phyloP scores from a whole-genome alignment of 1,140 invertebrate species.

The Geopemphigus sp. region DNA sequence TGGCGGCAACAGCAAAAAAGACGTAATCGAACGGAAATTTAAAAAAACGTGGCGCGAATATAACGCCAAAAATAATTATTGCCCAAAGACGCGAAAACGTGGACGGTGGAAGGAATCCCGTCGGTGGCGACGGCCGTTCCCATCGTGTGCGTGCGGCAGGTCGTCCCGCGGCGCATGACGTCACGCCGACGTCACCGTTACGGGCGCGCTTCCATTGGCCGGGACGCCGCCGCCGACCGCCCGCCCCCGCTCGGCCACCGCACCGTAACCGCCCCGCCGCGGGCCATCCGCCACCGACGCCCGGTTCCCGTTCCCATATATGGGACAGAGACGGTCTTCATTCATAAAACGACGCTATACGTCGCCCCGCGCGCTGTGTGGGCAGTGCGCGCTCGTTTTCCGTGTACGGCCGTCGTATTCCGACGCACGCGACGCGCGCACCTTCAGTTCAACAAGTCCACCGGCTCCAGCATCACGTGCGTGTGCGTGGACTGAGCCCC shows the following conservation, averaged over 20 bases:
- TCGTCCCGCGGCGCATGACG: slow-evolving; percentile 46
- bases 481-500: slow-evolving; percentile 23
- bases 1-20: no score
- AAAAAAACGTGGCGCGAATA: no score
- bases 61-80: no score
- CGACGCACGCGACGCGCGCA: slow-evolving; percentile 49
- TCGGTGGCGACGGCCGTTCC: not conserved
- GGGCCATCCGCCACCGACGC: slow-evolving; percentile 50
- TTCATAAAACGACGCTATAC: slow-evolving; percentile 65
- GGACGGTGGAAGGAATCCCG: no score
- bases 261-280: not conserved
- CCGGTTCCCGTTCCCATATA: slow-evolving; percentile 60
- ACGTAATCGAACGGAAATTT: no score
- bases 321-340: slow-evolving; percentile 61
- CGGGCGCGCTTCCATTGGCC: slow-evolving; percentile 58
- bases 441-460: slow-evolving; percentile 49
- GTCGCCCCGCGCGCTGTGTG: slow-evolving; percentile 56
- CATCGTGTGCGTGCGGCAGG: slow-evolving; percentile 15
- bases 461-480: slow-evolving; percentile 36
- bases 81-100: no score
- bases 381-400: slow-evolving; percentile 53
- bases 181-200: slow-evolving; percentile 51
- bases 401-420: slow-evolving; percentile 54
- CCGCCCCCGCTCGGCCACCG: slow-evolving; percentile 4
- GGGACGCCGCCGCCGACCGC: not conserved